Conservation (phyloP, 2,888 invertebrate genomes). For the Mythimna pallens region DNA sequence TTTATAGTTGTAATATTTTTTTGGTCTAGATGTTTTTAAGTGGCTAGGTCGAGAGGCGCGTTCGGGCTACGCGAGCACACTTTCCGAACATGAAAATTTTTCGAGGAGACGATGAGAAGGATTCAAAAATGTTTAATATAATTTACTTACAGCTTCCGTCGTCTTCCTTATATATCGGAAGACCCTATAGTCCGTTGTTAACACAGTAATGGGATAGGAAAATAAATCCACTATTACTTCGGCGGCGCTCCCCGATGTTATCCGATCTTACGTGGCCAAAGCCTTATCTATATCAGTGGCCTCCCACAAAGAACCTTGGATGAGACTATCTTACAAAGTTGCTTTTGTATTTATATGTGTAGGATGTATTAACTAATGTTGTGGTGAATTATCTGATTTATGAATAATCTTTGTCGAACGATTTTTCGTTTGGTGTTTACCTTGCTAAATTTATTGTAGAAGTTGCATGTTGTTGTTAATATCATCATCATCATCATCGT, state of each 20-base stretch:
- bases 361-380: slow-evolving; percentile 33
- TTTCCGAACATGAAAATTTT: slow-evolving; percentile 24
- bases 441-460: too few species aligned
- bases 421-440: not conserved
- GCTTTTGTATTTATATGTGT: slow-evolving; percentile 49
- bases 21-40: slow-evolving; percentile 44
- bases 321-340: slow-evolving; percentile 42
- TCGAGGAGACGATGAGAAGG: not conserved
- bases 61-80: slow-evolving; percentile 9
- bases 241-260: slow-evolving; percentile 62
- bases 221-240: slow-evolving; percentile 66
- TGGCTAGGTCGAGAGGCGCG: slow-evolving; percentile 19
- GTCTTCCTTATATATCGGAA: slow-evolving; percentile 25
- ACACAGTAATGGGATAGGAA: slow-evolving; percentile 56
- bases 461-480: too few species aligned
- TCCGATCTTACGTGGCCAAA: slow-evolving; percentile 67
- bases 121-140: not conserved
- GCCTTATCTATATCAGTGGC: slow-evolving; percentile 72
- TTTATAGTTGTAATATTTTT: slow-evolving; percentile 48
- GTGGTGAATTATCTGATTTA: slow-evolving; percentile 23
- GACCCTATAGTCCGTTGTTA: slow-evolving; percentile 55
- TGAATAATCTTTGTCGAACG: not conserved
- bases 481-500: too few species aligned
- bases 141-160: slow-evolving; percentile 21
- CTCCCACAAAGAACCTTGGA: slow-evolving; percentile 50